Percentiles rank a stretch among this genome's conserved stretches.
phyloP scores from a whole-genome alignment of 2,888 invertebrate species.

The Stegana nigrithorax region DNA sequence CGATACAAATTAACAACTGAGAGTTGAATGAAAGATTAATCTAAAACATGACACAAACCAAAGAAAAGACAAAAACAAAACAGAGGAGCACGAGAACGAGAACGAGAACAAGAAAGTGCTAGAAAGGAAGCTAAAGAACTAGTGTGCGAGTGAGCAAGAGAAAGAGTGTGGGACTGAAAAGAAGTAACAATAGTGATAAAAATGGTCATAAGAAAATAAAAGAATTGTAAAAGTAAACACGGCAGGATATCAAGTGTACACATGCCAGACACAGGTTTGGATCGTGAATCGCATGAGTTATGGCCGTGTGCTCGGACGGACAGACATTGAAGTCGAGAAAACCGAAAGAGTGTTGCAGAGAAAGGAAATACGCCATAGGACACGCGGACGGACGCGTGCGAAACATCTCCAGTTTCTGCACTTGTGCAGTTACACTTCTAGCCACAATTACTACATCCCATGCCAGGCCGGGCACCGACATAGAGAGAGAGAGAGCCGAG shows the following conservation, averaged over 20 bases:
- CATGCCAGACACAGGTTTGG: constrained; percentile 37
- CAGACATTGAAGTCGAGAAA: constrained; percentile 10
- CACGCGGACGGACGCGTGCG: constrained; percentile 32
- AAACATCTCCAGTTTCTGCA: constrained; percentile 58
- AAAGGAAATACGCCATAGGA: constrained; percentile 5
- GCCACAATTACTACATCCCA: no score
- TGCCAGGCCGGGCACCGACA: no score
- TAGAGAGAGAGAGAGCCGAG: no score
- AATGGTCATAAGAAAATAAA: constrained; percentile 44
- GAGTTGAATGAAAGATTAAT: no score
- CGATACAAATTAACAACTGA: no score
- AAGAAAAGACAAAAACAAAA: no score
- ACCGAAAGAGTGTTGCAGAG: no score
- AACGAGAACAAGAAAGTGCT: no score
- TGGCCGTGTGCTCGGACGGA: constrained; percentile 21
- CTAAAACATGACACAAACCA: no score
- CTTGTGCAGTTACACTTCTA: constrained; percentile 48
- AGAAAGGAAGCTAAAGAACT: not conserved
- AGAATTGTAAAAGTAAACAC: constrained; percentile 56
- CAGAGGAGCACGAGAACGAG: no score
- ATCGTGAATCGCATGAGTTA: constrained; percentile 42
- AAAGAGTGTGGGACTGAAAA: constrained; percentile 30
- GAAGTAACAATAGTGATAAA: constrained; percentile 30
- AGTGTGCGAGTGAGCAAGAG: constrained; percentile 37
- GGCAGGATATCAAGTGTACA: constrained; percentile 61